These are phyloP conservation scores for Anguilla marmorata DNA, from an alignment of 2,797 vertebrate species.

Conservation along the genomic window DNA sequence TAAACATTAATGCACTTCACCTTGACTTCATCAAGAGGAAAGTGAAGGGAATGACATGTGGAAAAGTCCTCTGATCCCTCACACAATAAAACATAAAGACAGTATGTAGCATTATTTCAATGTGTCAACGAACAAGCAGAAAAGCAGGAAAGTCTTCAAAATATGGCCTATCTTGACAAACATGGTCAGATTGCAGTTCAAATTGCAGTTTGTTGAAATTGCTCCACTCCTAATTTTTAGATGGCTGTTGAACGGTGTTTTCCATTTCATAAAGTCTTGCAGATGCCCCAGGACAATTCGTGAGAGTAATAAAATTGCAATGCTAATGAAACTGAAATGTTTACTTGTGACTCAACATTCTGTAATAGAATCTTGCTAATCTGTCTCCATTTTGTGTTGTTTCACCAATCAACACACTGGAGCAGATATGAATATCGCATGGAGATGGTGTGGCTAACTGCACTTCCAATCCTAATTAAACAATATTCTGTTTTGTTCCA, in stretches of 20 bases:
- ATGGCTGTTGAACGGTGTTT: not conserved
- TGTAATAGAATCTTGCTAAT: not conserved
- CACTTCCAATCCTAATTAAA: not conserved
- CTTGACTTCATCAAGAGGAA: no score
- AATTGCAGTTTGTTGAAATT: no score
- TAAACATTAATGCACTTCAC: not conserved
- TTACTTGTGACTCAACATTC: not conserved
- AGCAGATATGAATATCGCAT: not conserved
- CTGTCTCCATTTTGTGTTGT: not conserved
- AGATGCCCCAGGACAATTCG: not conserved
- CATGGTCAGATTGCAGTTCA: not conserved
- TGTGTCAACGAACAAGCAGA: not conserved
- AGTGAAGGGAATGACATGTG: not conserved
- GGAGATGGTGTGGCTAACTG: not conserved
- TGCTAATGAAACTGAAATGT: not conserved
- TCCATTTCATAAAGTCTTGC: not conserved
- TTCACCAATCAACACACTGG: not conserved
- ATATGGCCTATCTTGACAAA: not conserved
- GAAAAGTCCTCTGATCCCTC: not conserved
- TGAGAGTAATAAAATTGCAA: not conserved
- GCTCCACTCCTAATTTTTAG: not conserved
- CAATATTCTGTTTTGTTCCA: not conserved
- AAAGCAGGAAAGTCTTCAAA: not conserved
- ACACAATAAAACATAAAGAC: not conserved
- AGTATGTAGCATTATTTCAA: no score